Conservation (phyloP, 2,888 invertebrate genomes). For the Blastobasis lacticolella region DNA sequence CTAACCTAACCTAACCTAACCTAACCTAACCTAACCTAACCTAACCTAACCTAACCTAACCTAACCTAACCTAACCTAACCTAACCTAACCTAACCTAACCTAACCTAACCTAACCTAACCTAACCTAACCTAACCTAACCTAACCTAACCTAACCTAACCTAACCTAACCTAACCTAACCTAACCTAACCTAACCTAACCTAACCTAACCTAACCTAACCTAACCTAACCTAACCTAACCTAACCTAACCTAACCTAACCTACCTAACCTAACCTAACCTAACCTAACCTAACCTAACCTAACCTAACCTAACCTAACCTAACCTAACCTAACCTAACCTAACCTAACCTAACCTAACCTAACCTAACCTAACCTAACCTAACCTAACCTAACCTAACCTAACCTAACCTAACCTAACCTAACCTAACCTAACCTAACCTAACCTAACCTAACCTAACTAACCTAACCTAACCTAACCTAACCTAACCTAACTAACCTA, state of each 20-base stretch:
- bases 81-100: slow-evolving; percentile 8
- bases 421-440: slow-evolving; percentile 12
- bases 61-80: slow-evolving; percentile 2
- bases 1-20: too few species aligned
- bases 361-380: slow-evolving; percentile 8
- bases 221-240: slow-evolving; percentile 9
- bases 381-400: slow-evolving; percentile 7
- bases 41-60: too few species aligned
- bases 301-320: slow-evolving; percentile 12
- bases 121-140: slow-evolving; percentile 9
- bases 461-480: slow-evolving; percentile 9
- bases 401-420: slow-evolving; percentile 12
- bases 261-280: slow-evolving; percentile 11
- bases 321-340: slow-evolving; percentile 9
- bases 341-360: slow-evolving; percentile 10
- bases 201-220: slow-evolving; percentile 7
- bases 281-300: slow-evolving; percentile 9
- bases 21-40: too few species aligned
- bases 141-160: slow-evolving; percentile 7
- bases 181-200: slow-evolving; percentile 6
- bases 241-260: slow-evolving; percentile 12
- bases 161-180: slow-evolving; percentile 7
- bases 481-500: slow-evolving; percentile 7
- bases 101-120: slow-evolving; percentile 5
- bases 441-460: slow-evolving; percentile 12